Evolutionary conservation across 1,140 invertebrate species (phyloP).

Genomic region (Frieseomelitta varia): DNA sequence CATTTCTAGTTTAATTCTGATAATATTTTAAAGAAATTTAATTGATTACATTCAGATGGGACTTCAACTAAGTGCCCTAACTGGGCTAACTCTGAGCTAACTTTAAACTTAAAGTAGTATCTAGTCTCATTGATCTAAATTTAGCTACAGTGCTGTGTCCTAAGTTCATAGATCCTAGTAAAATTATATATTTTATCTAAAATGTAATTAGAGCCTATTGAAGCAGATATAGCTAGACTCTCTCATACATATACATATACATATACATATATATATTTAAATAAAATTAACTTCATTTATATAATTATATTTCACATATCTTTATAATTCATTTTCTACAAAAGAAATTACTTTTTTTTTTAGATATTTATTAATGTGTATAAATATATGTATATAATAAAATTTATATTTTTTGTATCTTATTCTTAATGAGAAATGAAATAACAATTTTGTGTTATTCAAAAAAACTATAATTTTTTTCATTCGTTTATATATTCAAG

Average conservation of each 20-base stretch:
- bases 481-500: neutral
- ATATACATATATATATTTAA: neutral
- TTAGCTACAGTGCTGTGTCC: conserved; percentile 75
- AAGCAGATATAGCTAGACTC: neutral
- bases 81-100: conserved; percentile 79
- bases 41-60: conserved; percentile 69
- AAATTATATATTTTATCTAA: conserved; percentile 56
- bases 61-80: conserved; percentile 72
- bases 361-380: neutral
- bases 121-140: conserved; percentile 79
- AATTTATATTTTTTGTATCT: neutral
- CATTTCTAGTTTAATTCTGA: conserved; percentile 63
- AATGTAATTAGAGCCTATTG: conserved; percentile 30
- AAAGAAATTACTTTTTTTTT: neutral
- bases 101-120: conserved; percentile 80
- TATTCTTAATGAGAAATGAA: neutral
- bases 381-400: neutral
- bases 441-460: neutral
- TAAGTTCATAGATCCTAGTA: conserved; percentile 73
- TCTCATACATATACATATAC: no score
- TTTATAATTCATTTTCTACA: neutral
- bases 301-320: conserved; percentile 5
- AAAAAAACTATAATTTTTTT: neutral
- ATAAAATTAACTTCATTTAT: neutral
- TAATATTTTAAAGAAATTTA: conserved; percentile 64